Percentiles rank a stretch among this genome's conserved stretches.
These are phyloP conservation scores for Oncorhynchus kisutch DNA, from an alignment of 2,113 vertebrate species.

Conservation along the genomic window DNA sequence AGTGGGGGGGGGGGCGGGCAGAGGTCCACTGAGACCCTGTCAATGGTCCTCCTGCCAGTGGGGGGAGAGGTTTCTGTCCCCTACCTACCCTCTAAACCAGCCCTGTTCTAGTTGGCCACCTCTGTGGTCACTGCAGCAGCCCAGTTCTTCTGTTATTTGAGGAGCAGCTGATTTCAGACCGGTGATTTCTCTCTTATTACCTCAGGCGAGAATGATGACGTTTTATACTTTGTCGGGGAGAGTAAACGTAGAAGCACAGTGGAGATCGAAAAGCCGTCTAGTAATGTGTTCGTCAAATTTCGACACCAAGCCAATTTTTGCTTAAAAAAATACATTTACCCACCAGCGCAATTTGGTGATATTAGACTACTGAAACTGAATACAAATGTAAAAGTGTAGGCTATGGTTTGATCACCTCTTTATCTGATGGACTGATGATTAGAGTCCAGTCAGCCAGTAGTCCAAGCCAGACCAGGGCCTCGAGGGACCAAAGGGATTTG, in stretches of 20 bases:
- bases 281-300: too few species aligned
- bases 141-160: too few species aligned
- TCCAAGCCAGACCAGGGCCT: constrained; percentile 43
- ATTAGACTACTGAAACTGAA: too few species aligned
- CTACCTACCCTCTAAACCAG: constrained; percentile 15
- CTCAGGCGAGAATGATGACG: too few species aligned
- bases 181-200: too few species aligned
- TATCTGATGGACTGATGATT: constrained; percentile 60
- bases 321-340: background rate
- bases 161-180: too few species aligned
- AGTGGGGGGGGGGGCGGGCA: constrained; percentile 5
- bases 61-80: constrained; percentile 37
- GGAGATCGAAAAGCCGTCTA: too few species aligned
- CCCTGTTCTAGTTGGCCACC: background rate
- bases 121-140: background rate
- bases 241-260: too few species aligned
- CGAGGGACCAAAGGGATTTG: constrained; percentile 58
- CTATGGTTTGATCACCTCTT: constrained; percentile 15
- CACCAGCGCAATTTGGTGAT: too few species aligned
- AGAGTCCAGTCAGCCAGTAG: constrained; percentile 62
- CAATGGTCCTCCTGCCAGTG: constrained; percentile 37
- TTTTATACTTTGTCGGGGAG: too few species aligned
- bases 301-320: background rate
- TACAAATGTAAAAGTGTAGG: too few species aligned
- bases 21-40: background rate